Conservation (phyloP, 2,113 vertebrate genomes). For the Sminthopsis crassicaudata region DNA sequence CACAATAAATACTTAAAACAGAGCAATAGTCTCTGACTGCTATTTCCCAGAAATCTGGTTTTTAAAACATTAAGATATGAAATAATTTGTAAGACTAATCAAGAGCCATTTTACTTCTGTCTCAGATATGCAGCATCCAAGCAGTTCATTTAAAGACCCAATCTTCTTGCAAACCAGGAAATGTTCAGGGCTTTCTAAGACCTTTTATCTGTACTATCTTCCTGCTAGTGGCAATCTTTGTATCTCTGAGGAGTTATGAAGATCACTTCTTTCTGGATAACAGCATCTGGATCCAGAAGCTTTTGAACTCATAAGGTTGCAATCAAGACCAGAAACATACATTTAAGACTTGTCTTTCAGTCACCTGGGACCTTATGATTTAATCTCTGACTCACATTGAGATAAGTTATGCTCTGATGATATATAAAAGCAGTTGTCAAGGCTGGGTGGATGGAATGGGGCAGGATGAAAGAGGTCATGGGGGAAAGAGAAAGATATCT, state of each 20-base stretch:
- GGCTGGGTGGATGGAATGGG: neutral
- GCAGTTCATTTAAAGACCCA: neutral
- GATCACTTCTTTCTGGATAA: neutral
- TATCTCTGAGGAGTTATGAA: neutral
- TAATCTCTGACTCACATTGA: neutral
- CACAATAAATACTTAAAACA: too few relatives aligned
- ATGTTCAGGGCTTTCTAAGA: neutral
- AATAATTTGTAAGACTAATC: neutral
- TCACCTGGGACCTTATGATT: neutral
- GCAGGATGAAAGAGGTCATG: neutral
- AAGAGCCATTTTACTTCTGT: neutral
- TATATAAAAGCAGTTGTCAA: neutral
- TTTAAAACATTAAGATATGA: neutral
- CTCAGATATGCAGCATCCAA: neutral
- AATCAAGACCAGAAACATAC: too few relatives aligned
- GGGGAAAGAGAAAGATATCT: neutral
- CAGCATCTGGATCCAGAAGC: neutral
- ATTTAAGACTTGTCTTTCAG: neutral
- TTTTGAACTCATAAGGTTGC: neutral
- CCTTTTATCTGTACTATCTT: neutral
- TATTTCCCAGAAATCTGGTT: neutral
- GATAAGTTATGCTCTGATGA: neutral
- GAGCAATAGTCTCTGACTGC: neutral
- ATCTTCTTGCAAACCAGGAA: neutral
- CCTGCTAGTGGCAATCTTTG: too few relatives aligned